A percentile compares a stretch with the other conserved stretches of the same genome.
Conservation (phyloP, 1,140 invertebrate species). For the Homalodisca vitripennis region DNA sequence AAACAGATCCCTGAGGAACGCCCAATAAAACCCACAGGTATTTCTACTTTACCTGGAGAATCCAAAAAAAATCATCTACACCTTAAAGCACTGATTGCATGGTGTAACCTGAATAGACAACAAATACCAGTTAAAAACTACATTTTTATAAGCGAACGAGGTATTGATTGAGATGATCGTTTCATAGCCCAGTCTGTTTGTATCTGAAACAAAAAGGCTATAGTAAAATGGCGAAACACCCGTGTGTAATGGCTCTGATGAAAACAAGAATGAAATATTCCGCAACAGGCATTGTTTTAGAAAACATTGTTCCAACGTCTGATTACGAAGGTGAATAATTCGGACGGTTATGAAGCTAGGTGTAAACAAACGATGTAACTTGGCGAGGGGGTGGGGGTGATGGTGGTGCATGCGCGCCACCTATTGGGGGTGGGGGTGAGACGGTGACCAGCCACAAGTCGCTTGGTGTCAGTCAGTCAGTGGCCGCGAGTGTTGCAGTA, state of each 20-base stretch:
- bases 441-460: not conserved
- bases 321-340: constrained; percentile 16
- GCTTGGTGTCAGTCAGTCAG: constrained; percentile 1
- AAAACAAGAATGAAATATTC: constrained; percentile 10
- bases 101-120: too few relatives aligned
- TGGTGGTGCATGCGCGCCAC: not conserved
- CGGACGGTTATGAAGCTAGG: constrained; percentile 12
- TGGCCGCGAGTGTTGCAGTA: not conserved
- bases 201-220: too few relatives aligned
- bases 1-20: too few relatives aligned
- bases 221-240: too few relatives aligned
- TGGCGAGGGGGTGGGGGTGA: not conserved
- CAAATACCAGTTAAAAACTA: too few relatives aligned
- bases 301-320: constrained; percentile 10
- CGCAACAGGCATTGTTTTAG: not conserved
- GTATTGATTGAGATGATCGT: too few relatives aligned
- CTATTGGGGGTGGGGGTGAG: not conserved
- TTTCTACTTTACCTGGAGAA: too few relatives aligned
- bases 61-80: too few relatives aligned
- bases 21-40: too few relatives aligned
- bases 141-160: too few relatives aligned
- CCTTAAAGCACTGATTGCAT: too few relatives aligned
- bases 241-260: not conserved
- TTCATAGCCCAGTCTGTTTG: too few relatives aligned
- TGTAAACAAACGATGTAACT: not conserved